Evolutionary conservation across 2,797 vertebrate species (phyloP), one percentile per base, ranked within the genome.

Genomic region (Pseudochaenichthys georgianus): DNA sequence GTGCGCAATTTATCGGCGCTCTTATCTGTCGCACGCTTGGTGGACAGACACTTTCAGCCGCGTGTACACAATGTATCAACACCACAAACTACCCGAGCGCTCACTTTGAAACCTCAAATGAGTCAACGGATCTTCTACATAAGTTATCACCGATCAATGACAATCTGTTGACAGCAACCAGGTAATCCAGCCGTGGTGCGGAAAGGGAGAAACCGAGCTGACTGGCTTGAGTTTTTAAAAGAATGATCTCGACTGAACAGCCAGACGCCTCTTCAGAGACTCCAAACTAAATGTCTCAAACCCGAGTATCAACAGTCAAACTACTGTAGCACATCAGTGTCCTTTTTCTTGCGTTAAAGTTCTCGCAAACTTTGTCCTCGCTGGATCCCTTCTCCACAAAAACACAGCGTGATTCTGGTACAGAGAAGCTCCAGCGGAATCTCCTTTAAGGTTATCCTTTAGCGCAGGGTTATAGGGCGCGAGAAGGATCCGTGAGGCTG

Each of bases 401-500:
- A 52, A 54, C 46, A 9, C 64, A 61, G 7, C 23, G 61, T n/a
- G n/a, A 41, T 28, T 73, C 13, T 71, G 77, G 59, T 34, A 5
- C 42, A 19, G 47, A 70, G 62, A 43, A 76, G 41, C 83, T 89
- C 88, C 81, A 54, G 51, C 19, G 47, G 67, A 80, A 53, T 77
- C 72, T 86, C 81, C 86, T 87, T 81, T 78, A 46, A 87, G 78
- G 87, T 92, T 88, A 91, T 91, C 91, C 91, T 84, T 81, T 73
- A 53, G 59, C 71, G 81, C 81, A 34, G 77, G n/a, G 60, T 64
- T 70, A 21, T 3, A 13, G 71, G 76, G 67, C 80, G 79, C 81
- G 34, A 21, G 86, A 75, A 73, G 78, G 82, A 88, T 89, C 78
- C 78, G 91, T 57, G 78, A 75, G 83, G 75, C 82, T 88, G 89